Evolutionary conservation across 2,797 vertebrate species (phyloP).

Genomic region (Rhinella marina): DNA sequence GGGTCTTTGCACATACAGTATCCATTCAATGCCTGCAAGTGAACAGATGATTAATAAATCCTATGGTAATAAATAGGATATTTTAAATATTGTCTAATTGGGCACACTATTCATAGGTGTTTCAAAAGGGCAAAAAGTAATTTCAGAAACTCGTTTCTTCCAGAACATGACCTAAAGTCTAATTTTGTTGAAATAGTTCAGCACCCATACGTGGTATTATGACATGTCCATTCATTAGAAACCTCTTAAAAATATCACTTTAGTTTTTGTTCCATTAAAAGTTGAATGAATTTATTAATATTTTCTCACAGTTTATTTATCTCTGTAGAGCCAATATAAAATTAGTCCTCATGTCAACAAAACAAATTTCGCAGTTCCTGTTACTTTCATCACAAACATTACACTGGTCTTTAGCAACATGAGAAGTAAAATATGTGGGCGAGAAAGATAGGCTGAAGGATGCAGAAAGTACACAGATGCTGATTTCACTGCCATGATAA

Average conservation of each 20-base stretch:
- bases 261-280: constrained; percentile 27
- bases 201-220: constrained; percentile 43
- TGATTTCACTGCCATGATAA: background rate
- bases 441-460: background rate
- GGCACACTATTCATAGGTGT: constrained; percentile 30
- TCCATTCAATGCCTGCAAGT: background rate
- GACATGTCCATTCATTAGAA: constrained; percentile 12
- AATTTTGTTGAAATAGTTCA: constrained; percentile 46
- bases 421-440: background rate
- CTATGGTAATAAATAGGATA: background rate
- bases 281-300: background rate
- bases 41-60: background rate
- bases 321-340: background rate
- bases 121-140: constrained; percentile 38
- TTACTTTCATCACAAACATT: background rate
- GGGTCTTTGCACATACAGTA: background rate
- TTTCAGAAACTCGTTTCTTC: constrained; percentile 47
- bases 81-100: constrained; percentile 13
- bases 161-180: constrained; percentile 38
- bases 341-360: background rate
- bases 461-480: background rate
- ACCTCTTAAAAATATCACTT: constrained; percentile 7
- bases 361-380: background rate
- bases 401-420: background rate
- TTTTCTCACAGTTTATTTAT: background rate